Evolutionary conservation across 2,888 invertebrate species (phyloP).

Genomic region (Chymomyza procnemis): DNA sequence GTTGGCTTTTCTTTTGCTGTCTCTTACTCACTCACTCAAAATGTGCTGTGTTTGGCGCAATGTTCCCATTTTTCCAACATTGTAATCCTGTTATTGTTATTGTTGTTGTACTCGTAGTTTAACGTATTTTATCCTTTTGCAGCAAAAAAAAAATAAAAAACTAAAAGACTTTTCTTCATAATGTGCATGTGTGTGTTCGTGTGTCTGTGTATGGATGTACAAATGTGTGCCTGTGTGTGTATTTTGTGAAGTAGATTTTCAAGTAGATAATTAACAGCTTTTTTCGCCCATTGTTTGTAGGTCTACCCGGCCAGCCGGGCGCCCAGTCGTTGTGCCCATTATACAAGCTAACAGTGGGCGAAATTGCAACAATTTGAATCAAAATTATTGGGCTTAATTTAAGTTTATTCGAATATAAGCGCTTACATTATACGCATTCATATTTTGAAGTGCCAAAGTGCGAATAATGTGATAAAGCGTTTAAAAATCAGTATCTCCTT

Average conservation of each 20-base stretch:
- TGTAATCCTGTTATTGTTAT: conserved; percentile 8
- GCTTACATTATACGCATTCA: too few species aligned
- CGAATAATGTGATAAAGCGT: too few species aligned
- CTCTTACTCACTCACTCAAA: conserved; percentile 4
- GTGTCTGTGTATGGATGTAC: background rate
- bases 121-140: conserved; percentile 10
- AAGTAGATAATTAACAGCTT: conserved; percentile 22
- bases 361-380: background rate
- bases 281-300: conserved; percentile 16
- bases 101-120: conserved; percentile 13
- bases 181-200: background rate
- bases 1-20: background rate
- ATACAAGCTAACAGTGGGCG: background rate
- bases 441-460: too few species aligned
- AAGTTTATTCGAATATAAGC: too few species aligned
- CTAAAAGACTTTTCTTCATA: conserved; percentile 7
- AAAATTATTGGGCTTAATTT: background rate
- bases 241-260: conserved; percentile 9
- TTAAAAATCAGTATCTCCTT: too few species aligned
- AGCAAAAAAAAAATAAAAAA: conserved; percentile 8
- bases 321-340: background rate
- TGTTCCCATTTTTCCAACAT: conserved; percentile 13
- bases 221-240: background rate
- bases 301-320: background rate
- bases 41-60: conserved; percentile 3